Conservation (phyloP, 2,888 invertebrate genomes). For the Troglohyphantes excavatus region DNA sequence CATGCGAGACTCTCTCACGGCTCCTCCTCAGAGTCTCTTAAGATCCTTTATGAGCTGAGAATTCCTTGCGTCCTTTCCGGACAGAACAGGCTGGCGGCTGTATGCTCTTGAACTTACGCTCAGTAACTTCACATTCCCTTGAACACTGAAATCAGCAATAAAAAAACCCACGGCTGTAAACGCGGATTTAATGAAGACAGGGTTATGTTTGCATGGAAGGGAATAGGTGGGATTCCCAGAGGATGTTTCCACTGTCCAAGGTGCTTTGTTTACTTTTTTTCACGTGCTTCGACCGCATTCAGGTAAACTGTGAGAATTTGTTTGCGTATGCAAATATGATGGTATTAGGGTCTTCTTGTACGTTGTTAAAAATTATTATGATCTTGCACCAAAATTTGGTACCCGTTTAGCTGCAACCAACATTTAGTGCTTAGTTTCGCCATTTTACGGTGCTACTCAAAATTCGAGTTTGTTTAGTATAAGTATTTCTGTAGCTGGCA, state of each 20-base stretch:
- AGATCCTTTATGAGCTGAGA: not conserved
- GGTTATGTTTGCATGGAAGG: constrained; percentile 37
- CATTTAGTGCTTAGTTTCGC: too few relatives aligned
- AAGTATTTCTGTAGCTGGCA: too few relatives aligned
- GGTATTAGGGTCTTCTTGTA: too few relatives aligned
- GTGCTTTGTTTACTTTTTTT: constrained; percentile 12
- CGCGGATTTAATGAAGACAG: not conserved
- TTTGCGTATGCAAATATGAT: too few relatives aligned
- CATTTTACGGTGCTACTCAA: too few relatives aligned
- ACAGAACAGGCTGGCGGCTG: not conserved
- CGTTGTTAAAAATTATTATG: too few relatives aligned
- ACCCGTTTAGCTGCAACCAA: too few relatives aligned
- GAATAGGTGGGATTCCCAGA: not conserved
- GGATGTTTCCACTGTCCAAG: not conserved
- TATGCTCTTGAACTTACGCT: constrained; percentile 16
- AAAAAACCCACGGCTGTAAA: not conserved
- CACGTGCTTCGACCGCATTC: not conserved
- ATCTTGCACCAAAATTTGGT: too few relatives aligned
- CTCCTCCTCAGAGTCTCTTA: not conserved
- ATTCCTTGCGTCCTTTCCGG: not conserved
- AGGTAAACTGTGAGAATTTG: not conserved
- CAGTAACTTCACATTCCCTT: not conserved
- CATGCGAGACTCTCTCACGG: not conserved
- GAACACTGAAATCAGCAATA: not conserved
- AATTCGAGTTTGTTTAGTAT: too few relatives aligned